Base-by-base conservation (phyloP, 2,888 invertebrate species). In the Gari tellinella region DNA sequence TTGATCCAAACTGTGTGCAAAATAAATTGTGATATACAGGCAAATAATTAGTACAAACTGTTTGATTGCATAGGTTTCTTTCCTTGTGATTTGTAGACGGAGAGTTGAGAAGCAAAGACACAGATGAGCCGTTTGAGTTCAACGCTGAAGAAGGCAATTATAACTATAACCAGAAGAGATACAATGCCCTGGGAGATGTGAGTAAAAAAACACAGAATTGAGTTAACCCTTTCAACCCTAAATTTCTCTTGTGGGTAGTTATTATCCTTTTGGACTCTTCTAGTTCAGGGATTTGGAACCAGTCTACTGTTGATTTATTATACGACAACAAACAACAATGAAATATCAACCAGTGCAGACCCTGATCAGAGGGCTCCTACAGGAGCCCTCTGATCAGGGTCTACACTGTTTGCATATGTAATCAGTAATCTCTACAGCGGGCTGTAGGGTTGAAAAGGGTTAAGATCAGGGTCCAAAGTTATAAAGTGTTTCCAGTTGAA, bases 141-240 rank as follows among this genome's bases (percentile, higher is more conserved):
- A 93, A 94, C 61, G 93, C 95, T n/a, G 94, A 93, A 75, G 93
- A 94, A 41, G 93, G 94, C 41, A 93, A 95, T 81, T 93, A 94
- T 67, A 53, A 43, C 14, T 94, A 94, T 79, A 96, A 95, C 88
- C 95, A 96, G 88, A 93, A 93, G 51, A 94, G 94, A 80, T 96
- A 96, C 87, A 96, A 96, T 87, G 94, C 94, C 26, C 89, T 96
- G 2, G 96, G 96, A 8, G 94, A 94, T 87, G 95, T 94, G 69
- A 78, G 75, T 61, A 52, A 14, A n/a, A 2, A 12, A 2, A 15
- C 43, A 4, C n/a, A 19, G n/a, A n/a, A n/a, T 5, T 19, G 14
- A 3, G 7, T 43, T 43, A 43, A 19, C 43, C 43, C 43, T 43
- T 43, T 15, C n/a, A n/a, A n/a, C n/a, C n/a, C n/a, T n/a, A n/a